Evolutionary conservation across 2,888 invertebrate species (phyloP), one percentile per base, ranked within the genome.

Genomic region (Mylabris sibirica): DNA sequence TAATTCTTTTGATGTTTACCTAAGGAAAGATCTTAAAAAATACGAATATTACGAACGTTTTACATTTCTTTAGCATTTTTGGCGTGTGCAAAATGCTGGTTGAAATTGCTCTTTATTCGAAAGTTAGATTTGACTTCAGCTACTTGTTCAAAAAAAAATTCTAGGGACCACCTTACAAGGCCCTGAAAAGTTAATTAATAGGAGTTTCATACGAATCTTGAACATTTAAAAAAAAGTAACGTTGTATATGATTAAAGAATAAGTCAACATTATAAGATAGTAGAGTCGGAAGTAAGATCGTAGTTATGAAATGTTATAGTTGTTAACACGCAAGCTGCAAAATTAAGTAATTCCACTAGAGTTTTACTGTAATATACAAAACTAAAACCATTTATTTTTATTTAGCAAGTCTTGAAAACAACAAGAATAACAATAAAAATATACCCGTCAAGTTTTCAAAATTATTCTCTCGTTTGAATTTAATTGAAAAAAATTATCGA

Each of bases 181-280:
- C n/a, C n/a, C n/a, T n/a, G n/a, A n/a, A n/a, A n/a, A n/a, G n/a
- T n/a, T n/a, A n/a, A n/a, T n/a, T n/a, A n/a, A n/a, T n/a, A n/a
- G n/a, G n/a, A n/a, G n/a, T n/a, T n/a, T n/a, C n/a, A n/a, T n/a
- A n/a, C n/a, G n/a, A n/a, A n/a, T n/a, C n/a, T n/a, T n/a, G n/a
- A n/a, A n/a, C n/a, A n/a, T n/a, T n/a, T 30, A 30, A 30, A 30
- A 8, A 30, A 30, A 30, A 6, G 8, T 8, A 17, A 49, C 49
- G 49, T 49, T 49, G 8, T 74, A 74, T 75, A 77, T 11, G 78
- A 78, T 78, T 78, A 77, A 78, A 76, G 77, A 78, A 78, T 78
- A 78, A 78, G 77, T 77, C 77, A 76, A 73, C 71, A 77, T 76
- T 76, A 77, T 78, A 76, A 74, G 72, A 8, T 72, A 73, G 72